A percentile compares a stretch with the other conserved stretches of the same genome.
Conservation (phyloP, 2,888 invertebrate genomes). For the Plusia festucae region DNA sequence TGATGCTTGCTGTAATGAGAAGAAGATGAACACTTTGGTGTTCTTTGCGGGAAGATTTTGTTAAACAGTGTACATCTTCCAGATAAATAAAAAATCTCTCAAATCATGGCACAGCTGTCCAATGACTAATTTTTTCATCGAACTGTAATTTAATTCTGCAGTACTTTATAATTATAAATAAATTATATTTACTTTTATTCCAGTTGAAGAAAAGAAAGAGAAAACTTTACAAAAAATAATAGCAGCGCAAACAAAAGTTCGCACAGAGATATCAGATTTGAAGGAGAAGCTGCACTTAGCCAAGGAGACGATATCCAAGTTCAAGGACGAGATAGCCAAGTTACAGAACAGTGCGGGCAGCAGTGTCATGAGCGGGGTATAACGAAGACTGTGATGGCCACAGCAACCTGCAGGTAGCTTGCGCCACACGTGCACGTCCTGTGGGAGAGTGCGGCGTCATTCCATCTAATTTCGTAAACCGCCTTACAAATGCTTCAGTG, state of each 20-base stretch:
- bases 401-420: background rate
- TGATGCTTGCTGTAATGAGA: too few relatives aligned
- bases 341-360: slow-evolving; percentile 71
- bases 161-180: too few relatives aligned
- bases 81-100: too few relatives aligned
- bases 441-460: background rate
- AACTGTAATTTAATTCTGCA: too few relatives aligned
- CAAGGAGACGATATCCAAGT: slow-evolving; percentile 95
- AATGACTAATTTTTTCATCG: too few relatives aligned
- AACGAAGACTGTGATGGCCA: slow-evolving; percentile 5
- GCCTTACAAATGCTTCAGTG: background rate
- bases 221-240: slow-evolving; percentile 93
- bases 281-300: slow-evolving; percentile 96
- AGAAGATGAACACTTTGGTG: too few relatives aligned
- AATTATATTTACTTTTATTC: slow-evolving; percentile 58
- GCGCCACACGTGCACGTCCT: too few relatives aligned
- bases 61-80: too few relatives aligned
- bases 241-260: slow-evolving; percentile 94
- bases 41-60: too few relatives aligned
- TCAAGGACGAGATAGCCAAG: slow-evolving; percentile 93
- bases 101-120: too few relatives aligned
- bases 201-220: slow-evolving; percentile 97
- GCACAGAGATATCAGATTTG: slow-evolving; percentile 94
- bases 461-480: background rate
- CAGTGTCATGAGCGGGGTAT: slow-evolving; percentile 57